phyloP scores from a whole-genome alignment of 2,113 vertebrate genomes.

The Silurus meridionalis region DNA sequence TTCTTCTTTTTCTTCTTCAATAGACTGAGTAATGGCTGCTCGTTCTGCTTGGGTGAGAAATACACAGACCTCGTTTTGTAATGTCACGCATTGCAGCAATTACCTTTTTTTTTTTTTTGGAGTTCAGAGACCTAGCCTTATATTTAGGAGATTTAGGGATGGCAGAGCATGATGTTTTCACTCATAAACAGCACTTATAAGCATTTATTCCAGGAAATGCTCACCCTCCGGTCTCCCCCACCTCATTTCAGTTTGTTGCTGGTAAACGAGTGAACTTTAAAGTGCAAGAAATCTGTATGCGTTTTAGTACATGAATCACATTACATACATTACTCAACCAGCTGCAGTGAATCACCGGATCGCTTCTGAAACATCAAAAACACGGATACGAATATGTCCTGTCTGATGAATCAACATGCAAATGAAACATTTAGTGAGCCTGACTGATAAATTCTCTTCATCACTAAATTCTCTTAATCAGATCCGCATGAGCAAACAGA shows the following conservation, averaged over 20 bases:
- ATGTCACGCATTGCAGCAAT: conserved; percentile 43
- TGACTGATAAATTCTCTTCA: not conserved
- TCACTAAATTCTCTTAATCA: not conserved
- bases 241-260: conserved; percentile 28
- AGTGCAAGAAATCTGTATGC: conserved; percentile 8
- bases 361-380: not conserved
- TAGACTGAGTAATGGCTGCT: conserved; percentile 47
- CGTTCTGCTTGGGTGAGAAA: conserved; percentile 40
- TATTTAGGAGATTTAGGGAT: conserved; percentile 40
- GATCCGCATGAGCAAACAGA: not conserved
- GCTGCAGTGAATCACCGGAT: conserved; percentile 14
- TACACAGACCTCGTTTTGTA: conserved; percentile 40
- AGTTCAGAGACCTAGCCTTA: conserved; percentile 32
- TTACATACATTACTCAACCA: conserved; percentile 35
- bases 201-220: conserved; percentile 28
- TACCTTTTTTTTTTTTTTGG: conserved; percentile 34
- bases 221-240: conserved; percentile 18
- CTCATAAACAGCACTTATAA: conserved; percentile 43
- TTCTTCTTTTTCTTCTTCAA: conserved; percentile 38
- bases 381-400: conserved; percentile 26
- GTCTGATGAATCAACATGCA: conserved; percentile 23
- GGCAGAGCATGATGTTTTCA: conserved; percentile 36
- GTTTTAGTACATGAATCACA: conserved; percentile 13
- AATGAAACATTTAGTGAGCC: not conserved
- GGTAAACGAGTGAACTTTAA: conserved; percentile 26